Evolutionary conservation across 2,888 invertebrate species (phyloP).

Genomic region (Chymomyza procnemis): DNA sequence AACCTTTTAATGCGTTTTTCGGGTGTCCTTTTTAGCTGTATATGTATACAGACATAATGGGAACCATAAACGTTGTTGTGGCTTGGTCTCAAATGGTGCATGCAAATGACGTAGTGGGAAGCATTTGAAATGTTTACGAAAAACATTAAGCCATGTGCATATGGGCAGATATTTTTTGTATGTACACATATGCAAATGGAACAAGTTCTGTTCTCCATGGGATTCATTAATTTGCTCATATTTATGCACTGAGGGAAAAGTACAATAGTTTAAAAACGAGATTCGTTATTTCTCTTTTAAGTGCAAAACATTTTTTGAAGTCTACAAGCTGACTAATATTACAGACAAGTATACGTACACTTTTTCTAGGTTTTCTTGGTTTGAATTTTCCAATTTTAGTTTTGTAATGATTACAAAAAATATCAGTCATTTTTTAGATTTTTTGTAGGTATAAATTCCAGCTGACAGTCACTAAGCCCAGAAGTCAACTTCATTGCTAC

Average conservation of each 20-base stretch:
- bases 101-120: conserved; percentile 52
- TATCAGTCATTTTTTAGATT: background rate
- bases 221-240: background rate
- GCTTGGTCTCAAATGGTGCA: conserved; percentile 55
- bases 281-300: too few relatives aligned
- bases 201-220: background rate
- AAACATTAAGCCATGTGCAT: conserved; percentile 4
- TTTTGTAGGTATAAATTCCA: conserved; percentile 31
- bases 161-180: conserved; percentile 30
- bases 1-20: conserved; percentile 27
- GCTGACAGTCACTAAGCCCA: conserved; percentile 48
- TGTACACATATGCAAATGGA: conserved; percentile 19
- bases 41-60: background rate
- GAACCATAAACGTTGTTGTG: conserved; percentile 26
- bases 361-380: background rate
- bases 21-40: background rate
- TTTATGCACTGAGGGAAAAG: background rate
- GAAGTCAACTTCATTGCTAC: conserved; percentile 55
- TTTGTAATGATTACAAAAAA: background rate
- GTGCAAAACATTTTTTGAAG: too few relatives aligned
- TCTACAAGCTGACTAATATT: too few relatives aligned
- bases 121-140: conserved; percentile 54
- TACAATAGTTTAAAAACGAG: too few relatives aligned
- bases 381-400: background rate
- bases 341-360: background rate